Evolutionary conservation across 2,113 vertebrate species (phyloP).

Genomic region (Pachypanchax playfairii): DNA sequence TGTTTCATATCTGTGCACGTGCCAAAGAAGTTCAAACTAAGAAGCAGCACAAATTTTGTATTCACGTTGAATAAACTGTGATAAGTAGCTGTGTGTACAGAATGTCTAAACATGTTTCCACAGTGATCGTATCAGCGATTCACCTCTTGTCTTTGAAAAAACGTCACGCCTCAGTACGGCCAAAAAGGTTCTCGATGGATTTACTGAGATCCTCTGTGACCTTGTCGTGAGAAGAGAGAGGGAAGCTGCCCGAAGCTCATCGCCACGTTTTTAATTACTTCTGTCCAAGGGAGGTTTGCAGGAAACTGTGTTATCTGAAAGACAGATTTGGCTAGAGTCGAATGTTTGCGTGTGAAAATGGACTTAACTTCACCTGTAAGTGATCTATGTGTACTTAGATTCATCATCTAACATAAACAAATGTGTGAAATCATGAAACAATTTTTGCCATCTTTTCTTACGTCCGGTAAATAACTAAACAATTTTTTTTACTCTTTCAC

Average conservation of each 20-base stretch:
- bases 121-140: slow-evolving; percentile 33
- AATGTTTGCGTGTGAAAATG: slow-evolving; percentile 25
- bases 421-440: slow-evolving; percentile 56
- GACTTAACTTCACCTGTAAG: slow-evolving; percentile 33
- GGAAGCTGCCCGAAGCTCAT: slow-evolving; percentile 44
- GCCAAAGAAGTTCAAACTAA: slow-evolving; percentile 30
- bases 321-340: slow-evolving; percentile 14
- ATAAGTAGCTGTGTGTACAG: slow-evolving; percentile 40
- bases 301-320: slow-evolving; percentile 9
- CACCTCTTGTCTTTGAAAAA: slow-evolving; percentile 43
- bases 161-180: slow-evolving; percentile 20
- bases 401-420: slow-evolving; percentile 57
- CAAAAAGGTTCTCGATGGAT: slow-evolving; percentile 24
- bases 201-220: slow-evolving; percentile 60
- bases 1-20: slow-evolving; percentile 15
- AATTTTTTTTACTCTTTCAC: slow-evolving; percentile 31
- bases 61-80: slow-evolving; percentile 40
- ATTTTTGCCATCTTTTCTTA: slow-evolving; percentile 50
- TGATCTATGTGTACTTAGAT: slow-evolving; percentile 43
- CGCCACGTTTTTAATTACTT: slow-evolving; percentile 72
- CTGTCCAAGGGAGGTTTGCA: slow-evolving; percentile 33
- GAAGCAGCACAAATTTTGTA: slow-evolving; percentile 40
- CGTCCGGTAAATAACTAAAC: slow-evolving; percentile 54
- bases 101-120: slow-evolving; percentile 41
- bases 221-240: slow-evolving; percentile 63